A percentile compares a stretch with the other conserved stretches of the same genome.
Evolutionary conservation across 2,888 invertebrate species (phyloP).

Genomic region (Griposia aprilina): DNA sequence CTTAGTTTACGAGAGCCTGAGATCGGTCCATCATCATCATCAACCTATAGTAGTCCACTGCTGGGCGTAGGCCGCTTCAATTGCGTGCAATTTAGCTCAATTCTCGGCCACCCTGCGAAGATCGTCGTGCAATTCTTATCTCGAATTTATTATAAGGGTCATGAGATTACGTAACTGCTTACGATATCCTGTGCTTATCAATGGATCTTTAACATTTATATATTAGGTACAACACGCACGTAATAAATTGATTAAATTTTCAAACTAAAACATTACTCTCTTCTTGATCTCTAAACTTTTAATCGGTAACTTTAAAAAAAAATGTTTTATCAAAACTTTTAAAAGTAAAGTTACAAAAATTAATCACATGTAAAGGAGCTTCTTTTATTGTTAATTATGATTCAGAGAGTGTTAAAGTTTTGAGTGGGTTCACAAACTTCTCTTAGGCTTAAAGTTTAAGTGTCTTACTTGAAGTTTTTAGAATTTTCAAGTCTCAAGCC

Average conservation of each 20-base stretch:
- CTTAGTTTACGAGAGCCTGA: neutral
- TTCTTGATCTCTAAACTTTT: neutral
- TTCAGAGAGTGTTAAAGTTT: conserved; percentile 52
- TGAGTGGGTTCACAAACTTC: conserved; percentile 52
- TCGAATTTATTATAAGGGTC: neutral
- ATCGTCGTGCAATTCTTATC: neutral
- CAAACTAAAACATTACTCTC: conserved; percentile 3
- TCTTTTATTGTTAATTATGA: conserved; percentile 59
- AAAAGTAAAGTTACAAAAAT: conserved; percentile 11
- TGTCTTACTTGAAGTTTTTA: conserved; percentile 50
- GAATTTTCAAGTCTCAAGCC: conserved; percentile 43
- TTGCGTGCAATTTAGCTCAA: neutral
- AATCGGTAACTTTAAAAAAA: neutral
- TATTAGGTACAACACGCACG: neutral
- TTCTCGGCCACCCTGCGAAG: neutral
- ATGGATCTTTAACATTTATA: neutral
- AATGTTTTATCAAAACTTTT: neutral
- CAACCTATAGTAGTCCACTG: neutral
- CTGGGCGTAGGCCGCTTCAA: neutral
- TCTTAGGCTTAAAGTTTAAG: conserved; percentile 52
- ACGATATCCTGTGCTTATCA: neutral
- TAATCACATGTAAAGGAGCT: conserved; percentile 37
- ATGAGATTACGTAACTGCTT: no score
- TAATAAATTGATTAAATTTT: neutral
- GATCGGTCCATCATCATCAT: neutral